Percentiles rank a stretch among this genome's conserved stretches.
Evolutionary conservation across 1,140 invertebrate genomes (phyloP).

Genomic region (Drosophila burlai): DNA sequence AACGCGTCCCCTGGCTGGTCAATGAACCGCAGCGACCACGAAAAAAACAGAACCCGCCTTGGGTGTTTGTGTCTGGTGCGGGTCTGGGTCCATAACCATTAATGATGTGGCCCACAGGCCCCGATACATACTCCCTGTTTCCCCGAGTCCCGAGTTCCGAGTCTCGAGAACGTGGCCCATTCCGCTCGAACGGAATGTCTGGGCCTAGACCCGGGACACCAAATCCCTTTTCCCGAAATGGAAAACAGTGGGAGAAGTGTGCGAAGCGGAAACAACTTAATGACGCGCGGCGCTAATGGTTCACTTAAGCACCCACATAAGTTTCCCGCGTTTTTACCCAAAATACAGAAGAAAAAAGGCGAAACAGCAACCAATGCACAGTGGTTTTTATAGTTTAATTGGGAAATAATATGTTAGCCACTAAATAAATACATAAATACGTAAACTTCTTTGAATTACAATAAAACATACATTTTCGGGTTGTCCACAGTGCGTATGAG

Average conservation of each 20-base stretch:
- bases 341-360: constrained; percentile 44
- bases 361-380: constrained; percentile 10
- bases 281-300: constrained; percentile 83
- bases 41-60: constrained; percentile 30
- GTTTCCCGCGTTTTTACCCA: constrained; percentile 57
- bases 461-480: not conserved
- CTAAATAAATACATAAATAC: not conserved
- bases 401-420: not conserved
- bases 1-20: constrained; percentile 66
- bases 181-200: constrained; percentile 33
- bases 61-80: constrained; percentile 27
- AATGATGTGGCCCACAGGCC: constrained; percentile 72
- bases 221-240: constrained; percentile 27
- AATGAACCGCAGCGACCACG: constrained; percentile 64
- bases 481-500: not conserved
- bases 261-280: constrained; percentile 83
- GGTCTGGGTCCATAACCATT: constrained; percentile 71
- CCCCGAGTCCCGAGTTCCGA: constrained; percentile 8
- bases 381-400: constrained; percentile 4
- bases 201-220: constrained; percentile 19
- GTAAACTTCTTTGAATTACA: not conserved
- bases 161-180: constrained; percentile 39
- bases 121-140: constrained; percentile 14
- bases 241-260: constrained; percentile 75
- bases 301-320: constrained; percentile 84